Conservation (phyloP, 1,140 invertebrate species). For the Telenomus remus region DNA sequence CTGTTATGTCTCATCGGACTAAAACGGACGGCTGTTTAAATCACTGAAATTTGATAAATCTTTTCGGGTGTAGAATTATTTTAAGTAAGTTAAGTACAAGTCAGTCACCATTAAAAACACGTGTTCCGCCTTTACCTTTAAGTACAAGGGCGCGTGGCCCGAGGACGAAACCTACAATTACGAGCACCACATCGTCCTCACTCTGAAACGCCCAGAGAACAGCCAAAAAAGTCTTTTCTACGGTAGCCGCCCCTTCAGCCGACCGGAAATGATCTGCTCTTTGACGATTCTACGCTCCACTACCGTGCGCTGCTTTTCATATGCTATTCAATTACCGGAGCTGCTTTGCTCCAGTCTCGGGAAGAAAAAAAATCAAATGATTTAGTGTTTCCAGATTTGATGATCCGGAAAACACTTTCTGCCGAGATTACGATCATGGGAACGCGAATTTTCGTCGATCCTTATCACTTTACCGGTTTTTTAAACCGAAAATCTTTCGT, state of each 20-base stretch:
- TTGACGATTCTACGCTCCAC: conserved; percentile 40
- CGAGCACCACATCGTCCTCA: conserved; percentile 57
- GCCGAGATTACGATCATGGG: conserved; percentile 2
- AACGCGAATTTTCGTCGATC: neutral
- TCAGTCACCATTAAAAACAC: conserved; percentile 58
- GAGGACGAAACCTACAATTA: conserved; percentile 61
- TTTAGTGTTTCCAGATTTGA: conserved; percentile 37
- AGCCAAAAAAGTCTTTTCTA: conserved; percentile 54
- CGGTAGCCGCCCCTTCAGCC: conserved; percentile 57
- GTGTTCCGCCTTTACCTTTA: conserved; percentile 59
- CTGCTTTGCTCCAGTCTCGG: conserved; percentile 17
- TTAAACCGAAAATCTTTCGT: neutral
- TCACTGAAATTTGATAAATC: neutral
- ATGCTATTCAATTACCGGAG: conserved; percentile 41
- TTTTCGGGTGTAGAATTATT: conserved; percentile 36
- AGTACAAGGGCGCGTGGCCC: conserved; percentile 60
- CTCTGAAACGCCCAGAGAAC: conserved; percentile 50
- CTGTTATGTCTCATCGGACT: too few relatives aligned
- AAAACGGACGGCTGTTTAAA: neutral
- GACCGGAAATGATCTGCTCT: conserved; percentile 56
- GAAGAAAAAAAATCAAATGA: conserved; percentile 22
- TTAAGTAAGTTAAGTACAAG: conserved; percentile 48
- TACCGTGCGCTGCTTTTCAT: conserved; percentile 26
- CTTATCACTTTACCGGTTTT: neutral
- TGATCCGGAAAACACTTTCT: conserved; percentile 19